phyloP scores from a whole-genome alignment of 2,797 vertebrate species.

The Phataginus tetradactyla region DNA sequence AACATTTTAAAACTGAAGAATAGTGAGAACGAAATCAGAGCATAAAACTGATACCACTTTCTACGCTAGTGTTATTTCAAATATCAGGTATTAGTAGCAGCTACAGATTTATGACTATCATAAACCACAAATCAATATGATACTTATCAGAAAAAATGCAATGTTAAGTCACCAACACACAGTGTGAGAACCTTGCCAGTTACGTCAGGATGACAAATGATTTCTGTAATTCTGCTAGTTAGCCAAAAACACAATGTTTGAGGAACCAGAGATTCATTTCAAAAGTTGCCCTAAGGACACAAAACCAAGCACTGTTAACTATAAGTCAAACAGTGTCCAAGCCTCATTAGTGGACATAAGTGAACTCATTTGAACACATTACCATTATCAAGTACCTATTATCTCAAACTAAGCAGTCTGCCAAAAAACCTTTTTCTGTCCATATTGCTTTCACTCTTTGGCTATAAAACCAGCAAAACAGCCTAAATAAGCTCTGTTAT shows the following conservation, averaged over 20 bases:
- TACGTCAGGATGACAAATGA: slow-evolving; percentile 21
- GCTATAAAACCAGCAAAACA: slow-evolving; percentile 32
- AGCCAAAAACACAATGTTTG: not conserved
- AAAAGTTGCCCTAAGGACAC: not conserved
- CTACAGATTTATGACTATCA: not conserved
- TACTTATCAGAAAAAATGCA: not conserved
- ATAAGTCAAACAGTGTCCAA: not conserved
- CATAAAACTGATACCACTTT: slow-evolving; percentile 40
- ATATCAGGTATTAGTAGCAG: not conserved
- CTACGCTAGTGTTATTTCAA: slow-evolving; percentile 8
- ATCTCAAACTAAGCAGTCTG: slow-evolving; percentile 24
- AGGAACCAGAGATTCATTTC: slow-evolving; percentile 27
- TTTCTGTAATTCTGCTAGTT: not conserved
- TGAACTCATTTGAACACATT: slow-evolving; percentile 19
- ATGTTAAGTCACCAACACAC: not conserved
- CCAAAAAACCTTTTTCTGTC: not conserved
- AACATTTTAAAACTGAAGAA: not conserved
- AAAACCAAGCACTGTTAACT: not conserved
- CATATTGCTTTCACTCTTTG: not conserved
- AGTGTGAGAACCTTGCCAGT: not conserved
- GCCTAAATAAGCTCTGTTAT: not conserved
- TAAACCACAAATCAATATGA: not conserved
- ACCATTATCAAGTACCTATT: not conserved
- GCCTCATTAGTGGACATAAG: not conserved
- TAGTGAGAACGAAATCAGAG: slow-evolving; percentile 15